Evolutionary conservation across 1,140 invertebrate species (phyloP).

Genomic region (Conus ventricosus): DNA sequence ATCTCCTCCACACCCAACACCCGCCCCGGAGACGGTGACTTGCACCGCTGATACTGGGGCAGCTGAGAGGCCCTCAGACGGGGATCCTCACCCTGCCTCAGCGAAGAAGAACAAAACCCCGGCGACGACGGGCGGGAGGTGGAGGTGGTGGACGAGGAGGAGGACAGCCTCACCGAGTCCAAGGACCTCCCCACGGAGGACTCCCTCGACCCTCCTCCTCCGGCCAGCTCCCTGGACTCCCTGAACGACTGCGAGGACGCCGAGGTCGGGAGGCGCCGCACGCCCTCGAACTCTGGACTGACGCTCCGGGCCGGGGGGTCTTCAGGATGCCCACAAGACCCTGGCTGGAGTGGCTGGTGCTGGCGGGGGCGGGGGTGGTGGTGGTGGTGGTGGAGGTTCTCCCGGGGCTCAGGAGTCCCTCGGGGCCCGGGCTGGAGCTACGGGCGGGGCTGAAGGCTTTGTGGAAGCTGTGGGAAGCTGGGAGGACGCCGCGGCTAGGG

Average conservation of each 20-base stretch:
- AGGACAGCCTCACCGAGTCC: not conserved
- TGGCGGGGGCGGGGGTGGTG: too few species aligned
- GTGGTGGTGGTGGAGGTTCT: too few species aligned
- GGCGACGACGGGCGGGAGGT: not conserved
- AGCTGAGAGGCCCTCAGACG: not conserved
- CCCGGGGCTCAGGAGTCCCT: not conserved
- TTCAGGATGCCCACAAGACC: too few species aligned
- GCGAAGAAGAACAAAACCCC: not conserved
- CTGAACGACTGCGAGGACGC: not conserved
- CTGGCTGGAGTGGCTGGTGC: too few species aligned
- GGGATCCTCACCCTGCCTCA: not conserved
- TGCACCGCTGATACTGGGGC: constrained; percentile 30
- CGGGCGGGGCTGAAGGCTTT: constrained; percentile 36
- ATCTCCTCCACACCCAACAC: not conserved
- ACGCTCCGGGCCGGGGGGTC: constrained; percentile 1
- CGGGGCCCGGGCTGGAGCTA: constrained; percentile 30
- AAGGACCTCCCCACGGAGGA: constrained; percentile 5
- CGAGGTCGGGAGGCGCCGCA: not conserved
- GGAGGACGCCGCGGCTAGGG: not conserved
- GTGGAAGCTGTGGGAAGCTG: constrained; percentile 20
- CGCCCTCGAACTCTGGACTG: constrained; percentile 10
- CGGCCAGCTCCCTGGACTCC: not conserved
- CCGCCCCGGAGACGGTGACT: constrained; percentile 26
- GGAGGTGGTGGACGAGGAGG: not conserved
- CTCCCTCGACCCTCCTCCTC: not conserved